phyloP scores from a whole-genome alignment of 2,113 vertebrate genomes.

The Phrynosoma blainvillii region DNA sequence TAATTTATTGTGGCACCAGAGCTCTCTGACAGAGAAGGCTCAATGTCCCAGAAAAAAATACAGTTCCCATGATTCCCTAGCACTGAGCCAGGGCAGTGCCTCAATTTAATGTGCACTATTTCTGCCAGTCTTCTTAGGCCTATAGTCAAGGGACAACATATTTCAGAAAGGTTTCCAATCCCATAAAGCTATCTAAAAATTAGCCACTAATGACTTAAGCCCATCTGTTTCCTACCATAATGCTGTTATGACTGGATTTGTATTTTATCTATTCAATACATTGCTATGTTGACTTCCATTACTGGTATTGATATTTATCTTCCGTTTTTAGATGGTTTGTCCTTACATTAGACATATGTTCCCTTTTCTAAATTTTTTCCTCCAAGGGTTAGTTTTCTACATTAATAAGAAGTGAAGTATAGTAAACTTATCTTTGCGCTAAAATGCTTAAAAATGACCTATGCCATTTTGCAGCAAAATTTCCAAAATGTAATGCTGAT shows the following conservation, averaged over 20 bases:
- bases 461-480: conserved; percentile 31
- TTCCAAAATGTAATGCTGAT: conserved; percentile 10
- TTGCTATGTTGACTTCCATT: conserved; percentile 53
- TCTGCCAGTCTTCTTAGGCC: too few species aligned
- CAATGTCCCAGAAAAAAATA: too few species aligned
- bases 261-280: conserved; percentile 58
- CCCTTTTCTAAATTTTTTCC: conserved; percentile 41
- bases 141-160: not conserved
- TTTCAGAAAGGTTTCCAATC: not conserved
- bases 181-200: not conserved
- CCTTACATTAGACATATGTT: conserved; percentile 54
- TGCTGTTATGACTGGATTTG: conserved; percentile 45
- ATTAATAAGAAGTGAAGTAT: conserved; percentile 45
- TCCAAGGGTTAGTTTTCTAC: conserved; percentile 56
- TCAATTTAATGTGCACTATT: too few species aligned
- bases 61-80: too few species aligned
- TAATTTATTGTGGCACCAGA: too few species aligned
- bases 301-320: conserved; percentile 59
- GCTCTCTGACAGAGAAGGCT: too few species aligned
- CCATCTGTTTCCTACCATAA: conserved; percentile 18
- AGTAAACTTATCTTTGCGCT: conserved; percentile 45
- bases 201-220: not conserved
- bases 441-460: conserved; percentile 44
- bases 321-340: conserved; percentile 58
- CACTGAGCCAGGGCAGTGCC: too few species aligned